Conservation (phyloP, 2,797 vertebrate genomes). For the Zonotrichia albicollis region DNA sequence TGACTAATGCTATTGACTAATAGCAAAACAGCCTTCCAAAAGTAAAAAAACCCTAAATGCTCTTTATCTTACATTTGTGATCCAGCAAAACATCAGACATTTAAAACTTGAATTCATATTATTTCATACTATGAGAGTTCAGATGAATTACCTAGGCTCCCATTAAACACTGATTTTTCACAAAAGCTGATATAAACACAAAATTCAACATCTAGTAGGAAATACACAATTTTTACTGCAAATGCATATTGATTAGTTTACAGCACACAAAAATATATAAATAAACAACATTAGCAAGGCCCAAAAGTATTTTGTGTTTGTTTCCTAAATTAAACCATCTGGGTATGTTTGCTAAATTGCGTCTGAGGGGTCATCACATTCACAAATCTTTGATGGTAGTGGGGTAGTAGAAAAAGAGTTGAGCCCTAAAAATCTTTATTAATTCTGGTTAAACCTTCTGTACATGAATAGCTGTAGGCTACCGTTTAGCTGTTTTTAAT, state of each 20-base stretch:
- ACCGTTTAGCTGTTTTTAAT: background rate
- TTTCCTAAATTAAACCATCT: slow-evolving; percentile 48
- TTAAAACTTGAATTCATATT: background rate
- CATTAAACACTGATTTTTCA: background rate
- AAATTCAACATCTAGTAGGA: background rate
- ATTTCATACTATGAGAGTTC: background rate
- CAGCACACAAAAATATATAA: background rate
- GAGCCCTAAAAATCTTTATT: background rate
- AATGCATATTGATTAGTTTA: background rate
- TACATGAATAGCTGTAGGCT: background rate
- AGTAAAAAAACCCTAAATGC: background rate
- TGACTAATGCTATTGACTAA: background rate
- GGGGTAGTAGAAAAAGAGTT: background rate
- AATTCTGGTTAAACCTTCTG: background rate
- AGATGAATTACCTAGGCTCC: background rate
- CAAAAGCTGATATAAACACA: background rate
- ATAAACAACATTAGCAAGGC: slow-evolving; percentile 6
- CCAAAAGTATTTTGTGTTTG: slow-evolving; percentile 18
- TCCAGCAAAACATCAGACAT: background rate
- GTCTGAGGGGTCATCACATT: slow-evolving; percentile 11
- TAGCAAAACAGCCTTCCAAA: background rate
- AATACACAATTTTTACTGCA: background rate
- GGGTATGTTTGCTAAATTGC: slow-evolving; percentile 27
- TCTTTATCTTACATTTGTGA: background rate
- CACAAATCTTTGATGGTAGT: slow-evolving; percentile 2